Evolutionary conservation across 1,140 invertebrate species (phyloP), one percentile per base, ranked within the genome.

Genomic region (Polypedilum pembai): DNA sequence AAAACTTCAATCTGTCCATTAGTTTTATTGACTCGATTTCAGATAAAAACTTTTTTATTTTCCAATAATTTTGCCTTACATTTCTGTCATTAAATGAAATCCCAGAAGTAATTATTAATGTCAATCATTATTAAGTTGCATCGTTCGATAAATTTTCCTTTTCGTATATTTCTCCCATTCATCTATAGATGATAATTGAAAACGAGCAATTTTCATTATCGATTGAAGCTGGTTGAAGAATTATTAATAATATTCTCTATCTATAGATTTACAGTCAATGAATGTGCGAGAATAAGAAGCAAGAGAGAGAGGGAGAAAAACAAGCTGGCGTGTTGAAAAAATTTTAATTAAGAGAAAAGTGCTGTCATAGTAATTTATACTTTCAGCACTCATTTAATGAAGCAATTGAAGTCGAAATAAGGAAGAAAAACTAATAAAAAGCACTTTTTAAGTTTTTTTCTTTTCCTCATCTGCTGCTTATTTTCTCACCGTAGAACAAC

Each of bases 361-460:
- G 45, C 45, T 56, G 45, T 56, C 45, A 56, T 56, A 56, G 45
- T n/a, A 56, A 56, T 56, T 56, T 56, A 56, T 56, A 56, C 45
- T 56, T 56, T 56, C 4, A 12, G 45, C 15, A n/a, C 45, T 56
- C 10, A 56, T 56, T 56, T n/a, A 56, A 56, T 56, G 45, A 56
- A 56, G n/a, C n/a, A 56, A 56, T 56, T 56, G 45, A 56, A 56
- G 45, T 12, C 12, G 45, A 15, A 56, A 56, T 56, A 12, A 5
- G 45, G n/a, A 15, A 15, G 45, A 56, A 56, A 56, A 56, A 56
- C 45, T 56, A 56, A 56, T 56, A 56, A 56, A 56, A 56, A 56
- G 45, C 41, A 45, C 8, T 45, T 56, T 15, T 33, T 33, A 33
- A 33, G 24, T 33, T 33, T 56, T 56, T 15, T 45, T 56, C 4